phyloP scores from a whole-genome alignment of 2,888 invertebrate species.

The Rugalucina vietnamica region DNA sequence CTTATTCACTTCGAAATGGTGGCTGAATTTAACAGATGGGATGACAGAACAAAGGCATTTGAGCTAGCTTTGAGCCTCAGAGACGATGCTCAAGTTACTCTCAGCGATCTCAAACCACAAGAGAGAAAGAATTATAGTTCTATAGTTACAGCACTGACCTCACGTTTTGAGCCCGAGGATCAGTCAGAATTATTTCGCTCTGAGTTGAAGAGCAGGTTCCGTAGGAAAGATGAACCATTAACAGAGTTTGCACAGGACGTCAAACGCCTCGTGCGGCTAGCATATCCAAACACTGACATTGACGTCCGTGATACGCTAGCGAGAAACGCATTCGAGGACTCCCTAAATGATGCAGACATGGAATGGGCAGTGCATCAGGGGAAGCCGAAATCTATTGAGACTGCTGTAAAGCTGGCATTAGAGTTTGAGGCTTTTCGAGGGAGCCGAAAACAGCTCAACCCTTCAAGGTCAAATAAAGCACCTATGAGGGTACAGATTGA shows the following conservation, averaged over 20 bases:
- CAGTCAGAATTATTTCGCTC: slow-evolving; percentile 7
- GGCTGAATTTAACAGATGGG: neutral
- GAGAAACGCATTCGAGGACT: neutral
- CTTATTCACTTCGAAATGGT: slow-evolving; percentile 17
- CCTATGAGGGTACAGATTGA: neutral
- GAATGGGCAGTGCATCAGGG: slow-evolving; percentile 25
- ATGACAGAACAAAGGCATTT: neutral
- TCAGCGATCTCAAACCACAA: neutral
- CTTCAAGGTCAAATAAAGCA: neutral
- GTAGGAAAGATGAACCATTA: neutral
- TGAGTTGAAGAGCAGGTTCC: neutral
- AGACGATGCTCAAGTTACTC: neutral
- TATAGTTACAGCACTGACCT: neutral
- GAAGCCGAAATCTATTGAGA: neutral
- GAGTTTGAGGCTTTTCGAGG: neutral
- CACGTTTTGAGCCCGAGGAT: slow-evolving; percentile 15
- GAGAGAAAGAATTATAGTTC: neutral
- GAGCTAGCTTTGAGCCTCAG: neutral
- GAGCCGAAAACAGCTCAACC: neutral
- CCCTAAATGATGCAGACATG: slow-evolving; percentile 10
- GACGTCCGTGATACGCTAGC: neutral
- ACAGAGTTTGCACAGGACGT: slow-evolving; percentile 17
- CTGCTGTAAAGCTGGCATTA: neutral
- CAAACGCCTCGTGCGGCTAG: slow-evolving; percentile 1
- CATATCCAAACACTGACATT: neutral